Base-by-base conservation (phyloP, 2,888 invertebrate genomes). In the Ennomos quercinarius region DNA sequence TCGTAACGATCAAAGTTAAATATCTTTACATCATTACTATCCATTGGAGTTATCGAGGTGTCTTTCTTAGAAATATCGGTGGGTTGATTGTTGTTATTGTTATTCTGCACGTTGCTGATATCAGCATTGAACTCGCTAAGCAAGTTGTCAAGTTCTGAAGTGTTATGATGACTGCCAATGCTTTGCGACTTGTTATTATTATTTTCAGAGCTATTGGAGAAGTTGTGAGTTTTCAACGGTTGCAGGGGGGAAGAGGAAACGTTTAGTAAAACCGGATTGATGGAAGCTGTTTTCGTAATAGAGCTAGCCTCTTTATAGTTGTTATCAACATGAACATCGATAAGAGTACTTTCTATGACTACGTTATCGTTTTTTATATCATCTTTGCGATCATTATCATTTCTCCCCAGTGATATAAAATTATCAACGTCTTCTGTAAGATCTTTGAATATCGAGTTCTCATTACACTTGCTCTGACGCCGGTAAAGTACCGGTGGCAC, bases 401-500 rank as follows among this genome's bases (percentile, higher is more conserved):
- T 78, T 73, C 88, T 89, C 43, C 83, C 83, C 70, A 87, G 65
- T 52, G 89, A 81, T 50, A 88, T 79, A 67, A 90, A 89, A 68
- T 87, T 85, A 53, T 91, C 90, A 63, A 87, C 71, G 11, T 86
- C 87, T 56, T 91, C 91, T 59, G 79, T 81, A 35, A 90, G 81
- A 66, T 91, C 91, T 83, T 91, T 91, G 61, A 90, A 91, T 53
- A 91, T 81, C 1, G 87, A 80, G 64, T 85, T 90, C 68, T 93
- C 93, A 63, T 87, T 90, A 61, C 89, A 90, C 67, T 90, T 93
- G 64, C 88, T 93, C 64, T 94, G 94, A 9, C 94, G 89, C 61
- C 95, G 95, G 72, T 96, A 97, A 41, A 97, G 87, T 37, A 97
- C 94, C 0, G 96, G 96, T 10, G 95, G 94, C 35, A 95, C 94